Conservation (phyloP, 2,888 invertebrate species). For the Eupithecia exiguata region DNA sequence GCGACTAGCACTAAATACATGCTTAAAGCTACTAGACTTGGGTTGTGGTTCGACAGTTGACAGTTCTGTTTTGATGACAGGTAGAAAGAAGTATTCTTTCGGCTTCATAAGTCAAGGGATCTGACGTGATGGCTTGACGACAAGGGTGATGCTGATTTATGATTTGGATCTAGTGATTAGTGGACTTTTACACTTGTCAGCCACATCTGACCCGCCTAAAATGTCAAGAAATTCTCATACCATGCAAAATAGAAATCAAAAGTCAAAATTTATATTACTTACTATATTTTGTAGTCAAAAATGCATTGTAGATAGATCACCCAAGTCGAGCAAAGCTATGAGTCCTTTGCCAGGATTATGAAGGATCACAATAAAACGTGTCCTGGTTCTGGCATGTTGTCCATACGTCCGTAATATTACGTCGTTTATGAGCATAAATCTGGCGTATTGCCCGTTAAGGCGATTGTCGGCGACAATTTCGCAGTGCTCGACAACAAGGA, state of each 20-base stretch:
- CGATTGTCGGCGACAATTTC: slow-evolving; percentile 36
- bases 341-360: slow-evolving; percentile 4
- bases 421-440: slow-evolving; percentile 33
- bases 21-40: background rate
- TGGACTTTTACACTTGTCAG: background rate
- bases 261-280: too few species aligned
- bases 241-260: background rate
- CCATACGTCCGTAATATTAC: slow-evolving; percentile 20
- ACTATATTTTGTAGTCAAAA: background rate
- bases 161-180: background rate
- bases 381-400: slow-evolving; percentile 3
- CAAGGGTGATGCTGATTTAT: background rate
- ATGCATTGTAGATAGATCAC: background rate
- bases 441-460: slow-evolving; percentile 37
- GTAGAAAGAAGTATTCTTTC: background rate
- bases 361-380: slow-evolving; percentile 14
- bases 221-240: background rate
- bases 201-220: background rate
- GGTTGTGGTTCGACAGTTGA: background rate
- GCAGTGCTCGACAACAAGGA: slow-evolving; percentile 29
- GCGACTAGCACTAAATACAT: slow-evolving; percentile 1
- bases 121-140: background rate
- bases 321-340: slow-evolving; percentile 5
- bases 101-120: background rate
- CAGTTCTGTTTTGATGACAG: background rate